Conservation (phyloP, 2,113 vertebrate genomes). For the Scomber japonicus region DNA sequence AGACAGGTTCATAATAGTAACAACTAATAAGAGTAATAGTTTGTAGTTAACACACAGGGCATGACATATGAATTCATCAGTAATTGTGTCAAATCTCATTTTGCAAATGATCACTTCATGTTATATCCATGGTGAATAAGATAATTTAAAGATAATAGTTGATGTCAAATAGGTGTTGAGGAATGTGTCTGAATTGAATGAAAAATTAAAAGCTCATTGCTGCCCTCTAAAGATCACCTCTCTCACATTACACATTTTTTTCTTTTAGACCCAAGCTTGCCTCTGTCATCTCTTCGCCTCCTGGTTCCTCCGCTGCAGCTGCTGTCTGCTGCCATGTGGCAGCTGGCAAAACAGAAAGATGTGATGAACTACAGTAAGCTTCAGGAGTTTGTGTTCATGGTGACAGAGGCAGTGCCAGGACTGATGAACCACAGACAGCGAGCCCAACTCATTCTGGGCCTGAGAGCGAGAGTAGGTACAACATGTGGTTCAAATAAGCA, state of each 20-base stretch:
- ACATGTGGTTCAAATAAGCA: not conserved
- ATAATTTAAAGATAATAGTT: not conserved
- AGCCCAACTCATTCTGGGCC: constrained; percentile 86
- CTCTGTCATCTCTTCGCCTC: constrained; percentile 68
- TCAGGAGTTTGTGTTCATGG: constrained; percentile 81
- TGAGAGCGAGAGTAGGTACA: constrained; percentile 85
- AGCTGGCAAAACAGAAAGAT: constrained; percentile 74
- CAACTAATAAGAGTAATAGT: not conserved
- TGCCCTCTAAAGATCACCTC: constrained; percentile 24
- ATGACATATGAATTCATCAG: not conserved
- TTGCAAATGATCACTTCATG: not conserved
- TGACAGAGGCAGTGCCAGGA: constrained; percentile 82
- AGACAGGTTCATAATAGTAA: constrained; percentile 20
- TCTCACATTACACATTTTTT: constrained; percentile 17
- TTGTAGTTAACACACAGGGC: not conserved
- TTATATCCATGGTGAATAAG: not conserved
- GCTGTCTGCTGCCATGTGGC: constrained; percentile 85
- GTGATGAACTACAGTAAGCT: constrained; percentile 82
- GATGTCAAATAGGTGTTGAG: not conserved
- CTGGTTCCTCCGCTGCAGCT: constrained; percentile 81
- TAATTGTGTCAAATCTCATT: not conserved
- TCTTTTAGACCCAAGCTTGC: constrained; percentile 54
- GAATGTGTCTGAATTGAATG: not conserved
- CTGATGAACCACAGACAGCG: constrained; percentile 85
- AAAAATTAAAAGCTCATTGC: not conserved